A percentile compares a stretch with the other conserved stretches of the same genome.
phyloP scores from a whole-genome alignment of 1,140 invertebrate genomes.

The Diorhabda sublineata region DNA sequence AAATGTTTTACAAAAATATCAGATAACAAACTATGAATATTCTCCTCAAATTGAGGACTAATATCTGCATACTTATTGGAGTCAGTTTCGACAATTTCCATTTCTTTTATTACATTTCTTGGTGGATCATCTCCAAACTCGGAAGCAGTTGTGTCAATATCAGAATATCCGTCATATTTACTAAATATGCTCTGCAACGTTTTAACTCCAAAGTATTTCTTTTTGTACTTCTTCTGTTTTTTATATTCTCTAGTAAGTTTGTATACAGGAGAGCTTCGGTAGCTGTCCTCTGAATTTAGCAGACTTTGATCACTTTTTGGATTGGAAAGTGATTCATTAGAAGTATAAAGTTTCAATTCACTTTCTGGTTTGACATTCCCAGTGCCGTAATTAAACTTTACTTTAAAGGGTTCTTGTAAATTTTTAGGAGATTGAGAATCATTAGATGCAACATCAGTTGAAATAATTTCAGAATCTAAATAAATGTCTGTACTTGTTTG shows the following conservation, averaged over 20 bases:
- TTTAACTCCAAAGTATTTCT: slow-evolving; percentile 48
- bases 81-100: slow-evolving; percentile 13
- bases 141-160: slow-evolving; percentile 45
- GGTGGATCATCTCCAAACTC: slow-evolving; percentile 38
- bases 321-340: slow-evolving; percentile 41
- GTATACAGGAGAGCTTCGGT: slow-evolving; percentile 43
- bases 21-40: slow-evolving; percentile 44
- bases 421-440: slow-evolving; percentile 46
- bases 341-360: slow-evolving; percentile 31
- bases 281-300: slow-evolving; percentile 42
- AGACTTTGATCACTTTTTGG: slow-evolving; percentile 46
- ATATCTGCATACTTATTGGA: slow-evolving; percentile 35
- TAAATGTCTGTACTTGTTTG: slow-evolving; percentile 47
- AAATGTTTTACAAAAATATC: slow-evolving; percentile 45
- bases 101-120: neutral
- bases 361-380: slow-evolving; percentile 21
- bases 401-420: slow-evolving; percentile 23
- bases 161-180: slow-evolving; percentile 45
- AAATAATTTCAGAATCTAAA: slow-evolving; percentile 45
- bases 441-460: slow-evolving; percentile 45
- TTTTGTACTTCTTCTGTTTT: slow-evolving; percentile 43
- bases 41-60: slow-evolving; percentile 45
- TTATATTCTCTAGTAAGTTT: slow-evolving; percentile 40
- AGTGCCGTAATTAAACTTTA: slow-evolving; percentile 25
- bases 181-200: slow-evolving; percentile 48